These are phyloP conservation scores for Nesometra sesokonis DNA, from an alignment of 35 echinoderm and acorn worm species.

Conservation along the genomic window DNA sequence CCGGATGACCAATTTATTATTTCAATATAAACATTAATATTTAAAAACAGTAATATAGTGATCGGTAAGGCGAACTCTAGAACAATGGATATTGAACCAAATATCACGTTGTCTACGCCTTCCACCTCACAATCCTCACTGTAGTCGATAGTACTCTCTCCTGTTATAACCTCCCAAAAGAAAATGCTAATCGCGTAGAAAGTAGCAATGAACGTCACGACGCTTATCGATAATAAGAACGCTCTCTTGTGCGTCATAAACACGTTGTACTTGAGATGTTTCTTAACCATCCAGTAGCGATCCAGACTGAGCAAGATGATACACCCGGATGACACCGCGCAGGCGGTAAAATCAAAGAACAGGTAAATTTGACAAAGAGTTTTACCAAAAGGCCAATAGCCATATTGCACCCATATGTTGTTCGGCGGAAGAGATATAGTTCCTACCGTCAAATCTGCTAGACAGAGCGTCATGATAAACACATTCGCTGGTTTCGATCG, in stretches of 20 bases:
- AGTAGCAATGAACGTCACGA: background rate
- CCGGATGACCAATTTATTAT: background rate
- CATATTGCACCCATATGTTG: constrained; percentile 3
- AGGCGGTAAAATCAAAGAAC: constrained; percentile 5
- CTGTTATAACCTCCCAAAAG: background rate
- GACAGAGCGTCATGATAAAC: constrained; percentile 25
- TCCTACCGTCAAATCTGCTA: constrained; percentile 32
- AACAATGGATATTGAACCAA: background rate
- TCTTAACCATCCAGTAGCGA: constrained; percentile 25
- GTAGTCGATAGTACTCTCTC: constrained; percentile 6
- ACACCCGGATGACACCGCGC: constrained; percentile 2
- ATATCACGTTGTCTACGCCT: background rate
- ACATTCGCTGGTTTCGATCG: constrained; percentile 16
- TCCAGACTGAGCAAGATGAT: constrained; percentile 26
- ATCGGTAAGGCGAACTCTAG: background rate
- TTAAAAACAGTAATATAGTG: background rate
- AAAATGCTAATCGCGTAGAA: background rate
- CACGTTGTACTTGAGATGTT: background rate
- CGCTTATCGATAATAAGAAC: background rate
- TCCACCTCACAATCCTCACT: constrained; percentile 4
- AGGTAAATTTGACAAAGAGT: constrained; percentile 23
- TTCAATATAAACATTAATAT: background rate
- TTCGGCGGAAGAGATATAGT: constrained; percentile 22
- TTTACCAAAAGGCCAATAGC: constrained; percentile 36
- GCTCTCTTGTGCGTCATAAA: background rate